Evolutionary conservation across 2,888 invertebrate genomes (phyloP), one percentile per base, ranked within the genome.

Genomic region (Drosophila leonis): DNA sequence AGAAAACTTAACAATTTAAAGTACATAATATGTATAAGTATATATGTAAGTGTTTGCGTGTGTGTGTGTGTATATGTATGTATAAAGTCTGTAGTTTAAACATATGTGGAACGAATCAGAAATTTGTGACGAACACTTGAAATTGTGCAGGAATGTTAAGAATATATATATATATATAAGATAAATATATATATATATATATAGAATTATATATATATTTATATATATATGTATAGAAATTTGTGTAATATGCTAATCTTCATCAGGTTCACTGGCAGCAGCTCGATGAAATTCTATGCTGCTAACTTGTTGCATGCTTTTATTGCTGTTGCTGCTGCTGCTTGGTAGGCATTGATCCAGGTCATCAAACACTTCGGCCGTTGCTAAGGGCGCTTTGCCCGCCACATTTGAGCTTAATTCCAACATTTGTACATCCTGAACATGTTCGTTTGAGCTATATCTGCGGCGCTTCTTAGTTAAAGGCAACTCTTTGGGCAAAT

Each of bases 1-100:
- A 8, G 44, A 65, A 65, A 77, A 75, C 73, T 63, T 75, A 75
- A 78, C 78, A 78, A 67, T n/a, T 57, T 59, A 27, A 44, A 48
- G 33, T 60, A 31, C 20, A 62, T 37, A 39, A 62, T 35, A 39
- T 52, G 55, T 55, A 55, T 37, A 52, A 35, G 24, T 52, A 35
- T n/a, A 27, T 39, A n/a, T 54, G n/a, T 35, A 20, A 35, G 15
- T 24, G 10, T 52, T 8, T 46, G 6, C 8, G 4, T 49, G 6
- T 39, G 27, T 54, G 7, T 54, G n/a, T 54, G 15, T 37, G 1
- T 37, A 9, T 29, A 0, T 63, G n/a, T 41, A 24, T 64, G 7
- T 55, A 13, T 55, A 39, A 33, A 72, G 42, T 42, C 57, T 54
- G 46, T 61, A 60, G 62, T 64, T 52, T 52, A 49, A 37, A 33